Conservation (phyloP, 2,888 invertebrate species). For the Drosophila leonis region DNA sequence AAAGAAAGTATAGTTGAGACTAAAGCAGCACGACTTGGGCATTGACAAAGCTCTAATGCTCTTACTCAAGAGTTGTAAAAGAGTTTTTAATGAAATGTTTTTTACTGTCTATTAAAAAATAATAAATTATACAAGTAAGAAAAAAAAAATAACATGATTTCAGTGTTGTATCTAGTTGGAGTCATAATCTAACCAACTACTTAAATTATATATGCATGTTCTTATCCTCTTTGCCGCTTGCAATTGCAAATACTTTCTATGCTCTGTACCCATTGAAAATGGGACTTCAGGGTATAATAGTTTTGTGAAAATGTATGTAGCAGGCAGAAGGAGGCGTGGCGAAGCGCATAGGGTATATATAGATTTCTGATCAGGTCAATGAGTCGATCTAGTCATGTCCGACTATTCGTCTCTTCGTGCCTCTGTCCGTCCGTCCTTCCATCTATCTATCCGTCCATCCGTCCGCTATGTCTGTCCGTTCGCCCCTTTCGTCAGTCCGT, state of each 20-base stretch:
- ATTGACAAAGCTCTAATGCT: constrained; percentile 23
- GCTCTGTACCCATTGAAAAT: too few relatives aligned
- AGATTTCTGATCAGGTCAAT: background rate
- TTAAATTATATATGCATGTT: too few relatives aligned
- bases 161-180: background rate
- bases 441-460: background rate
- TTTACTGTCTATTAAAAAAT: background rate
- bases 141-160: background rate
- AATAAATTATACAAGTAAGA: background rate
- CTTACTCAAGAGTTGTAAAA: constrained; percentile 1
- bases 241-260: background rate
- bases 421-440: too few relatives aligned
- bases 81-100: background rate
- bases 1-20: constrained; percentile 13
- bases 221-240: background rate
- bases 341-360: background rate
- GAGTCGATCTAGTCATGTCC: background rate
- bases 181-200: background rate
- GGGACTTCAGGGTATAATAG: too few relatives aligned
- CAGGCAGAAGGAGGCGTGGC: background rate
- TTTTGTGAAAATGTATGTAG: too few relatives aligned
- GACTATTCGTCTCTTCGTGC: background rate
- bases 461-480: background rate
- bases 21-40: background rate
- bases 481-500: too few relatives aligned